Percentiles rank a stretch among this genome's conserved stretches.
Conservation (phyloP, 2,888 invertebrate genomes). For the Glyphotaelius pellucidus region DNA sequence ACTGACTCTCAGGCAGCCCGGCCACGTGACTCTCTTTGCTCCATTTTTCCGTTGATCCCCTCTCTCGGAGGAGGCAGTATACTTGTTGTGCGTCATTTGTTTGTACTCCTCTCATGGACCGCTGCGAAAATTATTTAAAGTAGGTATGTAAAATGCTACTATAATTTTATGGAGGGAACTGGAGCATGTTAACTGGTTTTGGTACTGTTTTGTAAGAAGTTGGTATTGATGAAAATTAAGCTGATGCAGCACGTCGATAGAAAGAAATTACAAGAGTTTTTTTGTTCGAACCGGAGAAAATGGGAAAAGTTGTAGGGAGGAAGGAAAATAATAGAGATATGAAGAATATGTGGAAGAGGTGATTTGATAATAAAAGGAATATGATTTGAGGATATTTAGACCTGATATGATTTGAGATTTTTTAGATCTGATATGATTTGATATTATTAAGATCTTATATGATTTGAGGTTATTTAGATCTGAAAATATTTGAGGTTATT, state of each 20-base stretch:
- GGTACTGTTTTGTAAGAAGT: not conserved
- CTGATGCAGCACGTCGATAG: not conserved
- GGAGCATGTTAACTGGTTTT: constrained; percentile 18
- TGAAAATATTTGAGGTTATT: no score
- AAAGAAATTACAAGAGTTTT: not conserved
- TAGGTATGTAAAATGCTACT: not conserved
- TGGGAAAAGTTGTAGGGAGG: not conserved
- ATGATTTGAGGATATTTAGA: no score
- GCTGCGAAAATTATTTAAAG: not conserved
- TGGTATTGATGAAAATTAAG: not conserved
- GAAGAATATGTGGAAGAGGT: not conserved
- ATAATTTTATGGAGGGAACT: not conserved
- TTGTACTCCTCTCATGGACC: constrained; percentile 42
- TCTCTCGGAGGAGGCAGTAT: not conserved
- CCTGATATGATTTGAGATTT: no score
- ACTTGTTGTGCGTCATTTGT: constrained; percentile 47
- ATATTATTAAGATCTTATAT: no score
- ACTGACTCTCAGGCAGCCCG: not conserved
- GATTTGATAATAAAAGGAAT: not conserved
- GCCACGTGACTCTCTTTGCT: constrained; percentile 39
- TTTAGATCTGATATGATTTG: no score
- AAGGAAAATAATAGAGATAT: not conserved
- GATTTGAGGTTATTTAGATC: no score
- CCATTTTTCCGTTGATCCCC: constrained; percentile 49
- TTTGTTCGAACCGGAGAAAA: not conserved